Evolutionary conservation across 2,888 invertebrate genomes (phyloP), one percentile per base, ranked within the genome.

Genomic region (Apeira syringaria): DNA sequence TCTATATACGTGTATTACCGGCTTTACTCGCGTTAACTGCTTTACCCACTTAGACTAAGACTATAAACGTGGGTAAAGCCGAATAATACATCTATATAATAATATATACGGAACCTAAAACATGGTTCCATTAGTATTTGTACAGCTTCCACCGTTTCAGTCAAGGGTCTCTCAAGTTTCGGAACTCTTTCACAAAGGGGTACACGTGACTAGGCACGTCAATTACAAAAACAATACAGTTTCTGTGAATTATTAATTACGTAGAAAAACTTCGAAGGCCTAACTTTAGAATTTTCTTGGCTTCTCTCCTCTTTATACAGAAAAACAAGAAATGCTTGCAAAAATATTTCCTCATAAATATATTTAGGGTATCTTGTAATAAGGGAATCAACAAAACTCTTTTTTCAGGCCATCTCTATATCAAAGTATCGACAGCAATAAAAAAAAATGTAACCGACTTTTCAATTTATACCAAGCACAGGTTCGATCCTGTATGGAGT

Each of bases 141-240:
- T 36, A 6, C 30, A 32, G 36, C 42, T 43, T 43, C 42, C n/a
- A 13, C 18, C 28, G n/a, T 32, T 43, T 28, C 36, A n/a, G 11
- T 17, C 18, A 26, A 30, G 25, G 25, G 17, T 17, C 29, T 27
- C 11, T 24, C 13, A 27, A 33, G 12, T 35, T 33, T 31, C n/a
- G 28, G 28, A 43, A 20, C 31, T 36, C 25, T 38, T 37, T 27
- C 24, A 18, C 15, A 29, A 37, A 44, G 9, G 4, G 13, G 27
- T 27, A 18, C 35, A 34, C 33, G 38, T 34, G 44, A 36, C 36
- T 6, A n/a, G n/a, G n/a, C n/a, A 6, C 27, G 18, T 32, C 10
- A 20, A 27, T 27, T 13, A 8, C 15, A 32, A 33, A 37, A 37
- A 43, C 37, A 43, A 33, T 27, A 28, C 5, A 9, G 9, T 41